phyloP scores from a whole-genome alignment of 2,113 vertebrate species.

The Petroica traversi region DNA sequence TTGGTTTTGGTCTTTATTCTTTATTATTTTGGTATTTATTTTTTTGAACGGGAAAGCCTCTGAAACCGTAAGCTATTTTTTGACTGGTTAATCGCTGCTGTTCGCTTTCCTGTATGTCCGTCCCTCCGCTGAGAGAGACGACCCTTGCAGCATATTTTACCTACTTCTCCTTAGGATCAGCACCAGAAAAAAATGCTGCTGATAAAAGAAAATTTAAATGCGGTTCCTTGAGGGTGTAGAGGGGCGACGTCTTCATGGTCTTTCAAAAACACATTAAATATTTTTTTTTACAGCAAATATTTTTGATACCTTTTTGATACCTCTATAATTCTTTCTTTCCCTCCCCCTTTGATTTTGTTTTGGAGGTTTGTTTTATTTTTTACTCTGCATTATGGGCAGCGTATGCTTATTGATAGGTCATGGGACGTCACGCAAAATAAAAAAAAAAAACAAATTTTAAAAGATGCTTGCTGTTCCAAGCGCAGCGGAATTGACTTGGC shows the following conservation, averaged over 20 bases:
- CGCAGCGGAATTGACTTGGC: background rate
- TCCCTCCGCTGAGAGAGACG: background rate
- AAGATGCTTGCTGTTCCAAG: background rate
- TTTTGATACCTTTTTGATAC: background rate
- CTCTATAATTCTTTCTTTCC: background rate
- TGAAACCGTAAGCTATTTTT: background rate
- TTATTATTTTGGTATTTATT: too few relatives aligned
- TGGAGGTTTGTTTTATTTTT: too few relatives aligned
- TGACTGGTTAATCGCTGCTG: background rate
- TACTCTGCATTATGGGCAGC: background rate
- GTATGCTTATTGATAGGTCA: background rate
- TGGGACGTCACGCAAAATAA: background rate
- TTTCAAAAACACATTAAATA: background rate
- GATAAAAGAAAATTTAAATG: background rate
- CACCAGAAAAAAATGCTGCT: background rate
- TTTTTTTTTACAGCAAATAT: background rate
- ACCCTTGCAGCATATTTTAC: background rate
- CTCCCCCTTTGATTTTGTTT: background rate
- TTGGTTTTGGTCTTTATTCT: rapidly evolving
- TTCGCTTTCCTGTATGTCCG: background rate
- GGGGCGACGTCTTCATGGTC: background rate
- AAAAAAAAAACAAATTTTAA: background rate
- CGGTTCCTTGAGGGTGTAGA: background rate
- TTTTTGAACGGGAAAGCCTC: background rate
- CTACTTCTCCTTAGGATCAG: background rate